A percentile compares a stretch with the other conserved stretches of the same genome.
phyloP scores from a whole-genome alignment of 2,797 vertebrate genomes.

The Myotis daubentonii region DNA sequence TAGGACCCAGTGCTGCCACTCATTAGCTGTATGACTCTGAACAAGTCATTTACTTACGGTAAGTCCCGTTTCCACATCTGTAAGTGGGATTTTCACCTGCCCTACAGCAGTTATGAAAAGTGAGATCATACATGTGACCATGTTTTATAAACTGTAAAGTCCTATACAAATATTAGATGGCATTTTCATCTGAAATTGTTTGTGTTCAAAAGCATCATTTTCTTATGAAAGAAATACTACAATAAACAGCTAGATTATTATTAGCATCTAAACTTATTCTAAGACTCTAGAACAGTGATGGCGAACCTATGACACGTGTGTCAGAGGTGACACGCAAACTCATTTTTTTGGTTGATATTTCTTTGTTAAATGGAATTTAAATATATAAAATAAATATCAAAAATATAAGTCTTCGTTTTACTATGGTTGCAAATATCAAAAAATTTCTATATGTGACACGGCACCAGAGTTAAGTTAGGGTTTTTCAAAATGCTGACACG shows the following conservation, averaged over 20 bases:
- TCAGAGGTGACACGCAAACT: too few species aligned
- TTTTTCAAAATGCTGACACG: too few species aligned
- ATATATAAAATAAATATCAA: too few species aligned
- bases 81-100: not conserved
- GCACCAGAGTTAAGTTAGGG: too few species aligned
- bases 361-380: too few species aligned
- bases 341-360: too few species aligned
- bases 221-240: conserved; percentile 37
- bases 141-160: conserved; percentile 1
- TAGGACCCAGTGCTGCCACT: not conserved
- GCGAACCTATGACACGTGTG: too few species aligned
- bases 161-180: not conserved
- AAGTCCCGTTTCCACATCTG: not conserved
- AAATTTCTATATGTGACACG: too few species aligned
- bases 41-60: conserved; percentile 5
- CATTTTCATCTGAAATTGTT: conserved; percentile 37
- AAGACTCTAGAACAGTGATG: not conserved
- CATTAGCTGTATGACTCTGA: not conserved
- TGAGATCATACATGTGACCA: not conserved
- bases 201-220: conserved; percentile 22
- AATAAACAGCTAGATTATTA: not conserved
- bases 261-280: conserved; percentile 14
- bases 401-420: too few species aligned
- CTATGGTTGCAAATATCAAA: too few species aligned
- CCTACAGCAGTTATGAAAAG: not conserved